These are phyloP conservation scores for Epistrophe grossulariae DNA, from an alignment of 2,888 invertebrate genomes.

Conservation along the genomic window DNA sequence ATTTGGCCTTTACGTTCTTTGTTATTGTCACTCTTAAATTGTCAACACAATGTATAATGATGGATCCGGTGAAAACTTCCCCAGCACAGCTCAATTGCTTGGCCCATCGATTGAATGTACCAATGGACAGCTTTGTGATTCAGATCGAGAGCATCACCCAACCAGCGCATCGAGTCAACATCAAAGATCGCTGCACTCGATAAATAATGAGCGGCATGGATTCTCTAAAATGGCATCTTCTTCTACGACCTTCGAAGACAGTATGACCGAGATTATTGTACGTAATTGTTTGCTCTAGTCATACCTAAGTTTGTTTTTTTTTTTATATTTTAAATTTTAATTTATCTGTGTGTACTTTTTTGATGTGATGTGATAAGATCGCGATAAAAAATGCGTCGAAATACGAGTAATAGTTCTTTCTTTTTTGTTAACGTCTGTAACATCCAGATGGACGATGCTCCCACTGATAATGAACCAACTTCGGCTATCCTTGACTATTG, in stretches of 20 bases:
- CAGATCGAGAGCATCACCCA: conserved; percentile 51
- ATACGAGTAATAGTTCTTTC: conserved; percentile 79
- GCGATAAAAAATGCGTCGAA: conserved; percentile 77
- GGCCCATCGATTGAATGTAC: conserved; percentile 57
- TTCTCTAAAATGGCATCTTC: conserved; percentile 74
- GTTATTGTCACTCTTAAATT: conserved; percentile 17
- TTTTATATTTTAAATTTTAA: conserved; percentile 27
- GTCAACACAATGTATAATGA: conserved; percentile 59
- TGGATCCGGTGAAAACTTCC: conserved; percentile 35
- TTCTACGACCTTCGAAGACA: conserved; percentile 74
- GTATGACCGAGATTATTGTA: conserved; percentile 78
- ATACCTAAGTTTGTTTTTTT: conserved; percentile 66
- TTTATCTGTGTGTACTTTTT: conserved; percentile 26
- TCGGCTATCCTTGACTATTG: conserved; percentile 92
- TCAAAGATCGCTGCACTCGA: conserved; percentile 51
- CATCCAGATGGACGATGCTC: conserved; percentile 88
- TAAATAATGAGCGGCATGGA: conserved; percentile 55
- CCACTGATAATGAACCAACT: conserved; percentile 88
- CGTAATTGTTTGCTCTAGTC: conserved; percentile 56
- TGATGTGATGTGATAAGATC: conserved; percentile 23
- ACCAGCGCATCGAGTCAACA: conserved; percentile 7
- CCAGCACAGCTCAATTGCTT: conserved; percentile 32
- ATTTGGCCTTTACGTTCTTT: conserved; percentile 11
- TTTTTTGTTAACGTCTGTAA: conserved; percentile 80
- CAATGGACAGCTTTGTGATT: conserved; percentile 48